Evolutionary conservation across 2,888 invertebrate species (phyloP).

Genomic region (Tachina lurida): DNA sequence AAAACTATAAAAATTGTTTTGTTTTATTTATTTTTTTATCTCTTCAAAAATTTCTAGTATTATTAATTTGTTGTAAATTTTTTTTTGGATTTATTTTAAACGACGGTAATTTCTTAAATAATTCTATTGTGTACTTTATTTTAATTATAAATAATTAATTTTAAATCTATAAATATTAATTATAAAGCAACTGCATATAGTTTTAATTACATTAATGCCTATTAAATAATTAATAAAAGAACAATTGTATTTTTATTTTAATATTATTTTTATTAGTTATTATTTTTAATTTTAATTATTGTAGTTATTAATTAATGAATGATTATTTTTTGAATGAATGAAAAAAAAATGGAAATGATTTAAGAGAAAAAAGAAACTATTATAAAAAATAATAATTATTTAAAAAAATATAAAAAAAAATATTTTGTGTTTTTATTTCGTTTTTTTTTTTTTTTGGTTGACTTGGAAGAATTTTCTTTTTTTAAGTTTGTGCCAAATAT

Average conservation of each 20-base stretch:
- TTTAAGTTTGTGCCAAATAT: neutral
- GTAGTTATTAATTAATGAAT: slow-evolving; percentile 76
- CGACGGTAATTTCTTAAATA: slow-evolving; percentile 53
- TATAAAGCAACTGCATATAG: slow-evolving; percentile 68
- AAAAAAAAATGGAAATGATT: slow-evolving; percentile 68
- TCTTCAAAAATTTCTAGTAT: slow-evolving; percentile 57
- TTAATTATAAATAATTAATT: slow-evolving; percentile 62
- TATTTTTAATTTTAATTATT: slow-evolving; percentile 76
- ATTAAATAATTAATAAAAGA: slow-evolving; percentile 58
- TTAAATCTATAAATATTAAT: slow-evolving; percentile 65
- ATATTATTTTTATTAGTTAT: slow-evolving; percentile 75
- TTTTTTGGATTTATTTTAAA: slow-evolving; percentile 68
- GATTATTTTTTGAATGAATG: slow-evolving; percentile 76
- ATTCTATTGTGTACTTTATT: slow-evolving; percentile 71
- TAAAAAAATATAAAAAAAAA: slow-evolving; percentile 77
- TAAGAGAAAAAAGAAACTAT: slow-evolving; percentile 72
- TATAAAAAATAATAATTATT: slow-evolving; percentile 76
- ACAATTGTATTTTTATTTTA: slow-evolving; percentile 69
- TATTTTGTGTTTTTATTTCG: slow-evolving; percentile 76
- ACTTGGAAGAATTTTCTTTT: neutral
- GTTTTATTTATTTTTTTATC: slow-evolving; percentile 49
- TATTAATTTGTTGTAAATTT: slow-evolving; percentile 75
- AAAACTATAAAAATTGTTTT: slow-evolving; percentile 67
- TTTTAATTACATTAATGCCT: slow-evolving; percentile 66
- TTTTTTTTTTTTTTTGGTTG: slow-evolving; percentile 59